A percentile compares a stretch with the other conserved stretches of the same genome.
Evolutionary conservation across 2,797 vertebrate genomes (phyloP).

Genomic region (Liasis olivaceus): DNA sequence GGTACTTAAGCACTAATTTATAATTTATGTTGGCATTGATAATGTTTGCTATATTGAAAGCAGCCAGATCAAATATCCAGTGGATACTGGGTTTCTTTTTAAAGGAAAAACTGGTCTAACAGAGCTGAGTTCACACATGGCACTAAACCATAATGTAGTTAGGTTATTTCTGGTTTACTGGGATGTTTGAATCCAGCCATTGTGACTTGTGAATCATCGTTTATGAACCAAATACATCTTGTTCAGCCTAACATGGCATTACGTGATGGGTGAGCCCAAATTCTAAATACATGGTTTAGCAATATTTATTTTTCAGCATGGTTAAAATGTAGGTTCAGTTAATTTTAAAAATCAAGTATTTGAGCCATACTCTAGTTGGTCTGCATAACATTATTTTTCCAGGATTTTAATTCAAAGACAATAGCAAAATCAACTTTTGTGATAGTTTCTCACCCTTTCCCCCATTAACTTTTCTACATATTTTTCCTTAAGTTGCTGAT

Average conservation of each 20-base stretch:
- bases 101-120: not conserved
- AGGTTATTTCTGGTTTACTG: not conserved
- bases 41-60: not conserved
- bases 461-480: not conserved
- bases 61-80: not conserved
- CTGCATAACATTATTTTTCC: not conserved
- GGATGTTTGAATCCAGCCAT: not conserved
- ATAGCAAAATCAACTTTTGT: not conserved
- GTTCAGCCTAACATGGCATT: not conserved
- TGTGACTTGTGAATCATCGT: not conserved
- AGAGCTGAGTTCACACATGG: not conserved
- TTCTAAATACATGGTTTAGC: not conserved
- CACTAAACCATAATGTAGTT: not conserved
- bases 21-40: conserved; percentile 10
- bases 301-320: no score
- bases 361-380: not conserved
- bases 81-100: not conserved
- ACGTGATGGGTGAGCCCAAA: not conserved
- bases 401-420: accelerated
- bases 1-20: not conserved
- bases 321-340: not conserved
- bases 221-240: not conserved
- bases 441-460: no score
- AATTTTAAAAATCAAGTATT: not conserved
- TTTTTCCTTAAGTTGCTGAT: not conserved